These are phyloP conservation scores for Rhadinocentrus ornatus DNA, from an alignment of 2,797 vertebrate genomes.

Conservation along the genomic window DNA sequence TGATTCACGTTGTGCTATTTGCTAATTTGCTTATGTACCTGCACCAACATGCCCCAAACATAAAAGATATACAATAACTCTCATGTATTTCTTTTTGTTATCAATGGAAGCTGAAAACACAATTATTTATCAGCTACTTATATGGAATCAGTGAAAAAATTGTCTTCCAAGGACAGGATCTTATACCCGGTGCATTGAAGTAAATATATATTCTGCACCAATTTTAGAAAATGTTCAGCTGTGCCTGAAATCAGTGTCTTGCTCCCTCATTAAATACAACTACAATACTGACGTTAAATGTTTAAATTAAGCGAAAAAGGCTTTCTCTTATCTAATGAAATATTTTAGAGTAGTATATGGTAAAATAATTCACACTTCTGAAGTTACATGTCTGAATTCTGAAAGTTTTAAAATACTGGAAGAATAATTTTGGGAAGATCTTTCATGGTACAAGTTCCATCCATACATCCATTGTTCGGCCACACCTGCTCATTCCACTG, in stretches of 20 bases:
- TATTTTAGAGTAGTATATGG: neutral
- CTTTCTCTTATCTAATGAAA: too few relatives aligned
- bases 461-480: too few relatives aligned
- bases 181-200: neutral
- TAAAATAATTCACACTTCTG: neutral
- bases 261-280: neutral
- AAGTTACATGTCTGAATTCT: too few relatives aligned
- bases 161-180: neutral
- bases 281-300: neutral
- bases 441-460: too few relatives aligned
- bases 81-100: neutral
- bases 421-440: too few relatives aligned
- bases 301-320: neutral
- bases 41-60: neutral
- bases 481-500: too few relatives aligned
- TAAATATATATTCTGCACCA: neutral
- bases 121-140: too few relatives aligned
- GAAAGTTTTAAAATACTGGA: too few relatives aligned
- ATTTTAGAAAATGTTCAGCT: slow-evolving; percentile 7
- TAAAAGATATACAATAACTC: neutral
- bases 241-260: neutral
- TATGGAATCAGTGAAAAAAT: too few relatives aligned
- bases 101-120: too few relatives aligned
- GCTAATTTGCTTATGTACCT: neutral
- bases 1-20: neutral